Base-by-base conservation (phyloP, 1,140 invertebrate species). In the Drosophila sechellia region DNA sequence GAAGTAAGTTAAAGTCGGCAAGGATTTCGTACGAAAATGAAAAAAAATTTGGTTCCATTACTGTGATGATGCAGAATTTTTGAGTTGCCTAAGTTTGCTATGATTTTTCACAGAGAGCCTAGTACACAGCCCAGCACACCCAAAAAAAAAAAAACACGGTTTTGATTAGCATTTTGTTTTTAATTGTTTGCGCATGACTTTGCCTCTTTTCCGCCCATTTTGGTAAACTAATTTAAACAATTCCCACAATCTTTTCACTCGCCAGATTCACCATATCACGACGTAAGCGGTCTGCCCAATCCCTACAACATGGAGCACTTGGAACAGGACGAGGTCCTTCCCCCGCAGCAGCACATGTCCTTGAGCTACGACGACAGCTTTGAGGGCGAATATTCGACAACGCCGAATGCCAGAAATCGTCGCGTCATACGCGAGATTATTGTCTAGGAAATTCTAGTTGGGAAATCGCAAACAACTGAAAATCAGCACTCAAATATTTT, bases 401-500 rank as follows among this genome's bases (percentile, higher is more conserved):
- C 97, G 60, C 97, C 97, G 42, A 98, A 98, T 93, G 97, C 97
- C 75, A 95, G 97, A 85, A 96, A 96, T 78, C 94, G 97, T 58
- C 93, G 97, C 90, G 97, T 98, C 90, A 98, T 98, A 86, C 94
- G 97, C 65, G 97, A 98, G 93, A 98, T 98, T 92, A 98, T 98
- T 92, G 97, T 98, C 91, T 98, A 95, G 71, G 49, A 74, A 56
- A 56, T 37, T 35, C 55, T 37, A 56, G 43, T 43, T 73, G 40
- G 49, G 34, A 49, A 27, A 46, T 42, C 42, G 25, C n/a, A 34
- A 68, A 43, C 31, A 77, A 39, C 37, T 4, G 50, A 52, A 53
- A 66, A 35, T 55, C 60, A 49, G 22, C 70, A 79, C 69, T 56
- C 35, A 58, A 56, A 49, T 31, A 73, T 74, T 50, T 52, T 46